A percentile compares a stretch with the other conserved stretches of the same genome.
phyloP scores from a whole-genome alignment of 1,140 invertebrate genomes.

The Hyles euphorbiae region DNA sequence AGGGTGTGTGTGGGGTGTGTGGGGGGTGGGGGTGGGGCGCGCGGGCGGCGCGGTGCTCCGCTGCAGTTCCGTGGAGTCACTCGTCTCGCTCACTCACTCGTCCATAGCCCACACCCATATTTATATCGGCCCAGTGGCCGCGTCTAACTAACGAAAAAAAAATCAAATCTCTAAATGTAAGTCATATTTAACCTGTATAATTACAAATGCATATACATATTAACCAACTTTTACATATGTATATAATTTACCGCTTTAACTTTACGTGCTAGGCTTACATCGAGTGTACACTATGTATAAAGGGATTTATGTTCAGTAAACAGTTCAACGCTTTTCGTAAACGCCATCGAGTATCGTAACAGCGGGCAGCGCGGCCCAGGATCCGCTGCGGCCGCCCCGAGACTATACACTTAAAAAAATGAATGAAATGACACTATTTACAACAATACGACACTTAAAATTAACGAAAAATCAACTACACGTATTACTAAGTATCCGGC shows the following conservation, averaged over 20 bases:
- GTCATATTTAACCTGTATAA: constrained; percentile 63
- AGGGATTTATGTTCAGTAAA: constrained; percentile 11
- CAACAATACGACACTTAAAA: constrained; percentile 14
- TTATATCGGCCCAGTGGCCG: constrained; percentile 30
- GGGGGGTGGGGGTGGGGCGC: constrained; percentile 26
- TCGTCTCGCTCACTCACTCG: constrained; percentile 10
- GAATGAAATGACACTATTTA: constrained; percentile 20
- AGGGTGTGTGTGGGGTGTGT: neutral
- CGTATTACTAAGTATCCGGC: constrained; percentile 31
- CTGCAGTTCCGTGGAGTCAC: neutral
- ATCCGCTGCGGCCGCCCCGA: constrained; percentile 18
- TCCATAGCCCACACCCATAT: constrained; percentile 22
- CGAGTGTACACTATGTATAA: constrained; percentile 38
- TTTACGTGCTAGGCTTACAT: constrained; percentile 4
- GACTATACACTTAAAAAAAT: constrained; percentile 23
- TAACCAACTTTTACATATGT: constrained; percentile 64
- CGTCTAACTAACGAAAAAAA: constrained; percentile 51
- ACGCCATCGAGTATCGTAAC: constrained; percentile 16
- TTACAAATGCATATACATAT: constrained; percentile 73
- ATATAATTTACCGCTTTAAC: constrained; percentile 53
- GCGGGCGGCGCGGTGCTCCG: constrained; percentile 9
- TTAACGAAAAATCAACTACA: constrained; percentile 39
- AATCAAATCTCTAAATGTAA: constrained; percentile 58
- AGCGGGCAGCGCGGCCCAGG: constrained; percentile 18
- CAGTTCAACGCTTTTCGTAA: constrained; percentile 15